Conservation (phyloP, 2,113 vertebrate species). For the Eulemur rufifrons region DNA sequence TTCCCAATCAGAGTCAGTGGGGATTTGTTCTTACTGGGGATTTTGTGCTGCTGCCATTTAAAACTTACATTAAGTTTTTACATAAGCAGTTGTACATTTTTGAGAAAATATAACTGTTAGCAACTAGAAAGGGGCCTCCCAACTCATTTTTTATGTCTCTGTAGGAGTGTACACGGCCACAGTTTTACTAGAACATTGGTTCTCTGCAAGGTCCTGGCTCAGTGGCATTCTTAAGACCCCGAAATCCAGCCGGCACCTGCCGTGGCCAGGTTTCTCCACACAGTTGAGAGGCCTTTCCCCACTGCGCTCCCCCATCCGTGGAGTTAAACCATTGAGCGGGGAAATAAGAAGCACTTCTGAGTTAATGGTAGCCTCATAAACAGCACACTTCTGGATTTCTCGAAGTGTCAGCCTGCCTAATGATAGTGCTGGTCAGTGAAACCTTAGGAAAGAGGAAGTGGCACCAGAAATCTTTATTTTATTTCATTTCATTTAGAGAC, state of each 20-base stretch:
- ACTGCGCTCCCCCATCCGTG: rapidly evolving
- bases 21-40: not conserved
- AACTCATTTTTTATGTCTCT: not conserved
- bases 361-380: not conserved
- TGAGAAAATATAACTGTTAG: not conserved
- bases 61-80: not conserved
- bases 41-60: not conserved
- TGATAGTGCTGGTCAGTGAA: not conserved
- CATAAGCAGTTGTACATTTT: not conserved
- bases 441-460: not conserved
- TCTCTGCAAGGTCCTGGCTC: not conserved
- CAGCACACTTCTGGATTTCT: not conserved
- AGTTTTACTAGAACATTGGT: not conserved
- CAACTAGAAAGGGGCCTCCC: not conserved
- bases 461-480: too few relatives aligned
- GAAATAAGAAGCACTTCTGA: not conserved
- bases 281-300: not conserved
- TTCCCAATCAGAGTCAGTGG: not conserved
- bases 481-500: too few relatives aligned
- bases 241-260: not conserved
- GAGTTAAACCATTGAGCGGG: not conserved
- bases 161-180: not conserved
- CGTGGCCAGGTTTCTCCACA: not conserved
- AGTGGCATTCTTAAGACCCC: not conserved
- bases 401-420: rapidly evolving